phyloP scores from a whole-genome alignment of 1,140 invertebrate genomes.

The Acromyrmex charruanus region DNA sequence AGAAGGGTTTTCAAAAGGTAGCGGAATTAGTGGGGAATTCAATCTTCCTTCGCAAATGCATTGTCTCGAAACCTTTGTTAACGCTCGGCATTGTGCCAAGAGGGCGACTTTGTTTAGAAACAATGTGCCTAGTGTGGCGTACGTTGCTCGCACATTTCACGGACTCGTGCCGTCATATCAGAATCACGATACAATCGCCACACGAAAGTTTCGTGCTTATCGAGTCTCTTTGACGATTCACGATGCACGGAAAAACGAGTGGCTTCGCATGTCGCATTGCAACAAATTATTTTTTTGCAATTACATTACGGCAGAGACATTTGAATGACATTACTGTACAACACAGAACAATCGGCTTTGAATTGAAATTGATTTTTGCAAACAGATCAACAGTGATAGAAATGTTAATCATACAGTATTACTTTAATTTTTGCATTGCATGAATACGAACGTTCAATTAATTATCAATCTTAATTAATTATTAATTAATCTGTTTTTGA shows the following conservation, averaged over 20 bases:
- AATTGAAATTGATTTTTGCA: neutral
- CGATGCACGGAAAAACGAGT: neutral
- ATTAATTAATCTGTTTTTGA: slow-evolving; percentile 5
- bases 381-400: neutral
- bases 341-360: neutral
- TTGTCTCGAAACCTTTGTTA: slow-evolving; percentile 58
- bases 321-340: neutral
- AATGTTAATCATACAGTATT: neutral
- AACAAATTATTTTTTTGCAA: slow-evolving; percentile 7
- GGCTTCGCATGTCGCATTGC: neutral
- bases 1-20: slow-evolving; percentile 45
- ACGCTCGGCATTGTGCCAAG: slow-evolving; percentile 36
- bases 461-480: neutral
- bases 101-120: slow-evolving; percentile 50
- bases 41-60: slow-evolving; percentile 54
- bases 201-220: slow-evolving; percentile 14
- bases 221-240: slow-evolving; percentile 11
- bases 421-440: neutral
- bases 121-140: slow-evolving; percentile 31
- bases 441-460: neutral
- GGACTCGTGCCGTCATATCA: slow-evolving; percentile 22
- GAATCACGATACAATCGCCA: slow-evolving; percentile 35
- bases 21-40: slow-evolving; percentile 51
- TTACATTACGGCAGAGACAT: neutral
- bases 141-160: slow-evolving; percentile 19